Evolutionary conservation across 2,888 invertebrate species (phyloP).

Genomic region (Cataglyphis altisquamis): DNA sequence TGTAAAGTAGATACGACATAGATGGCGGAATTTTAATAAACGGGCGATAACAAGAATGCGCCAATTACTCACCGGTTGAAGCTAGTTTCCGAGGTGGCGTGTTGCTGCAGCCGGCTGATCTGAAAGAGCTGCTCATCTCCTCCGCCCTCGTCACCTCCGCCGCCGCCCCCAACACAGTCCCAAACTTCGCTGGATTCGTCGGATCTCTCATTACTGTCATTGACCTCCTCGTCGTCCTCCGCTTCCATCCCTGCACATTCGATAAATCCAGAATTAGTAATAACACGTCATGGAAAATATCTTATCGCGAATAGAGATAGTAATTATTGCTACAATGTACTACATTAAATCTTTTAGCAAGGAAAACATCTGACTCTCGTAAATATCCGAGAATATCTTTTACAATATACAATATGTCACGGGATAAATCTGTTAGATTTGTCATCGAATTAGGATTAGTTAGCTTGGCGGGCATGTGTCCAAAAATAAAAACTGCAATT

Average conservation of each 20-base stretch:
- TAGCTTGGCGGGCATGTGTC: neutral
- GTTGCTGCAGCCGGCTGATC: constrained; percentile 77
- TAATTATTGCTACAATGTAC: neutral
- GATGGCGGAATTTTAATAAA: neutral
- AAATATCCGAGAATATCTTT: neutral
- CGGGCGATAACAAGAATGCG: neutral
- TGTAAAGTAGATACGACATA: neutral
- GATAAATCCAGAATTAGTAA: constrained; percentile 43
- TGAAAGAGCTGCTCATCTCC: constrained; percentile 76
- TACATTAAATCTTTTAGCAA: neutral
- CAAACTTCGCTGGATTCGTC: constrained; percentile 60
- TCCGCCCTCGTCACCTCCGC: constrained; percentile 74
- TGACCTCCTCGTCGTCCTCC: constrained; percentile 76
- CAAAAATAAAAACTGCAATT: neutral
- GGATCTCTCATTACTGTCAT: constrained; percentile 67
- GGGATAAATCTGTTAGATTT: neutral
- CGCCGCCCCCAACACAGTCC: constrained; percentile 61
- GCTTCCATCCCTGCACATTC: constrained; percentile 78
- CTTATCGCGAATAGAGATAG: neutral
- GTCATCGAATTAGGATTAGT: neutral
- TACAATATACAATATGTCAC: constrained; percentile 6
- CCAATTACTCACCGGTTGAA: constrained; percentile 80
- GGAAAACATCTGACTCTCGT: neutral
- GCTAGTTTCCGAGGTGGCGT: constrained; percentile 74
- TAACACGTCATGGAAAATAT: neutral